Percentiles rank a stretch among this genome's conserved stretches.
These are phyloP conservation scores for Tetraneura akinire DNA, from an alignment of 1,140 invertebrate species.

Conservation along the genomic window DNA sequence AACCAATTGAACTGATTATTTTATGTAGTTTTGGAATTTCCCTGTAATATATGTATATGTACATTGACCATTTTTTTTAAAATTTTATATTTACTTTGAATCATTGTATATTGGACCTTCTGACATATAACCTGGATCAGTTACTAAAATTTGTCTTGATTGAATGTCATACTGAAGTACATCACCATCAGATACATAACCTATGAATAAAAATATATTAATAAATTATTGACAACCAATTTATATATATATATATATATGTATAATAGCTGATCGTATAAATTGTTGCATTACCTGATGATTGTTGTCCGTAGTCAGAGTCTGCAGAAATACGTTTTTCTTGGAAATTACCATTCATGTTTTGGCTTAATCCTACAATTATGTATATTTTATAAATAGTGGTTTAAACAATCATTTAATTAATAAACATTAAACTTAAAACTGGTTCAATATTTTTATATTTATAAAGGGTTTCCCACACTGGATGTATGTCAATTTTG, in stretches of 20 bases:
- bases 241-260: too few species aligned
- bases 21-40: too few species aligned
- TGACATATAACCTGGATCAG: slow-evolving; percentile 52
- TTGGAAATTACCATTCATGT: slow-evolving; percentile 40
- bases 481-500: too few species aligned
- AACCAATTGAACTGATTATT: too few species aligned
- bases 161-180: slow-evolving; percentile 61
- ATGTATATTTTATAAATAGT: too few species aligned
- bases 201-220: slow-evolving; percentile 59
- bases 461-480: too few species aligned
- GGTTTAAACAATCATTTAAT: too few species aligned
- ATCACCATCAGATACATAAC: slow-evolving; percentile 78
- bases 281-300: slow-evolving; percentile 30
- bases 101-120: slow-evolving; percentile 49
- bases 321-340: slow-evolving; percentile 48
- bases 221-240: too few species aligned
- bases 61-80: not conserved
- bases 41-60: too few species aligned
- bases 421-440: too few species aligned
- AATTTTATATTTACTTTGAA: slow-evolving; percentile 8
- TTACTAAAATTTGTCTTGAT: slow-evolving; percentile 30
- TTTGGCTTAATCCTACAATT: slow-evolving; percentile 12
- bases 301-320: slow-evolving; percentile 43
- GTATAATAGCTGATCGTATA: not conserved
- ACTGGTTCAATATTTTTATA: too few species aligned